Evolutionary conservation across 2,888 invertebrate species (phyloP), one percentile per base, ranked within the genome.

Genomic region (Hesperia comma): DNA sequence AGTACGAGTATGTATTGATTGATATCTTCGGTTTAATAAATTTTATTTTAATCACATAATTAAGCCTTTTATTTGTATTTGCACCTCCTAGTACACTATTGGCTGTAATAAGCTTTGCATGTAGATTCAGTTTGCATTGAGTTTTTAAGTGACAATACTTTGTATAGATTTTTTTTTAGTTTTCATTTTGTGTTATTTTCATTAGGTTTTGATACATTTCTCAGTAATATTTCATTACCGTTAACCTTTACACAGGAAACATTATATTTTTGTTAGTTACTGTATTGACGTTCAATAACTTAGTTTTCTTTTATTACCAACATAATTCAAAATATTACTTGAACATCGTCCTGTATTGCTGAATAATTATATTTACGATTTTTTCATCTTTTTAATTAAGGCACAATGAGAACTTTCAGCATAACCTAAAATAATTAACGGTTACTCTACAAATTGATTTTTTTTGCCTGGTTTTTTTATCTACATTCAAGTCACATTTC

Each of bases 51-150:
- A 57, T 77, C 73, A 77, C 73, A 71, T 71, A 74, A 69, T 72
- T 63, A 67, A 72, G 80, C 77, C 79, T 82, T 84, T 83, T 82
- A 80, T 79, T 81, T 83, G 72, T 70, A 74, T 74, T 69, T 53
- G 63, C 71, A 70, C 74, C 70, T 75, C 72, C 77, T 60, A 75
- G 75, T 74, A 62, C 57, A 63, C 68, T 67, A 67, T 69, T 72
- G 32, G 61, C 67, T 67, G 61, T 56, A 40, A 55, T 55, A 37
- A 32, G 67, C 67, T 67, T 67, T 67, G 67, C 67, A 67, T 67
- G 67, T 61, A 51, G 41, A 41, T 57, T 32, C 32, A 33, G 43
- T 63, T 67, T 21, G 69, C 41, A 61, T 66, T 32, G 19, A 51
- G 49, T 49, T 41, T 26, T 19, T 49, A 60, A 60, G 17, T 8